Percentiles rank a stretch among this genome's conserved stretches.
Conservation (phyloP, 2,113 vertebrate genomes). For the Falco punctatus region DNA sequence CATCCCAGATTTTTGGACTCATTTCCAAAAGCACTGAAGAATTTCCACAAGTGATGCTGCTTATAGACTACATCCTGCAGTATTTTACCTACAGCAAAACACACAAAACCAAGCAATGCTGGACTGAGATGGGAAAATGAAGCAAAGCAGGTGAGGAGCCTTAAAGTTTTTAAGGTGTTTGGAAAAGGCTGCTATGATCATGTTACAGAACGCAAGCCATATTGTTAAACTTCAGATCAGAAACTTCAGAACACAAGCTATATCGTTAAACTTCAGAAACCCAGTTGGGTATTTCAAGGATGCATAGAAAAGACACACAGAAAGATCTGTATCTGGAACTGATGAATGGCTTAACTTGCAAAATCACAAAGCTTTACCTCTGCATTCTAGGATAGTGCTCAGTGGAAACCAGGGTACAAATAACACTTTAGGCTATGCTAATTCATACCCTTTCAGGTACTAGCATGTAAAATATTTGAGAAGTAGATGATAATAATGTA, state of each 20-base stretch:
- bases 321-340: neutral
- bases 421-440: neutral
- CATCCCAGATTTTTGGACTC: neutral
- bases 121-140: neutral
- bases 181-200: neutral
- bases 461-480: neutral
- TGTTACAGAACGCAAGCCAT: neutral
- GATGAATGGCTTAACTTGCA: neutral
- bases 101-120: neutral
- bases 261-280: neutral
- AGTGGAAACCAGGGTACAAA: neutral
- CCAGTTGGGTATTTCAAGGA: neutral
- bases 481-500: neutral
- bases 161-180: neutral
- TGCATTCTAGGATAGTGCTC: neutral
- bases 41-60: neutral
- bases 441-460: neutral
- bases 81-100: neutral
- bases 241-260: neutral
- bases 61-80: neutral
- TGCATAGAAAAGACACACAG: neutral
- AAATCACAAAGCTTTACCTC: neutral
- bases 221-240: neutral
- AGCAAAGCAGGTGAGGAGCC: neutral
- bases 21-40: neutral